These are phyloP conservation scores for Indri indri DNA, from an alignment of 2,113 vertebrate genomes.

Conservation along the genomic window DNA sequence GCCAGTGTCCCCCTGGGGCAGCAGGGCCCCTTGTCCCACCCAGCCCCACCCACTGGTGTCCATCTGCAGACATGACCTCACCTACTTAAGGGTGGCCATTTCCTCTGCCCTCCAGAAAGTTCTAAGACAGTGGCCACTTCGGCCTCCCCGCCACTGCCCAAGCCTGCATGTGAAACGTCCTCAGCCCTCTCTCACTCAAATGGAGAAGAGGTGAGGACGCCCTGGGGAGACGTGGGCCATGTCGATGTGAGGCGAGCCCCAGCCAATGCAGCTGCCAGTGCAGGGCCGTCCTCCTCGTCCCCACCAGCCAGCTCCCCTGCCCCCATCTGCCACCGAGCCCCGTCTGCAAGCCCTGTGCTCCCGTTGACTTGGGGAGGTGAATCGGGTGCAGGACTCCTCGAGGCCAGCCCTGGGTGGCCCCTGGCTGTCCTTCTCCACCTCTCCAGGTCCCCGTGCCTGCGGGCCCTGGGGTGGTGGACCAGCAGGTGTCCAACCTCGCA, in stretches of 20 bases:
- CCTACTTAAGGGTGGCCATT: neutral
- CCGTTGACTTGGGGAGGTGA: conserved; percentile 56
- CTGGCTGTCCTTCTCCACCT: conserved; percentile 23
- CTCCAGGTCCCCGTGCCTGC: conserved; percentile 54
- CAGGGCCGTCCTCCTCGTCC: no score
- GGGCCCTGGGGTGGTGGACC: conserved; percentile 76
- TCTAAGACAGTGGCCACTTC: neutral
- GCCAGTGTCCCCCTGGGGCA: fast-evolving
- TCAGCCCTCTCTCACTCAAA: fast-evolving
- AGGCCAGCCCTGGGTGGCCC: neutral
- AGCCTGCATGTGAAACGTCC: neutral
- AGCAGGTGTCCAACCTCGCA: conserved; percentile 71
- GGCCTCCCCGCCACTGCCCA: fast-evolving
- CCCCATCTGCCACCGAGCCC: fast-evolving
- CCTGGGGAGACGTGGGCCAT: neutral
- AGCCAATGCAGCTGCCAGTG: no score
- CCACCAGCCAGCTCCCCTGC: fast-evolving
- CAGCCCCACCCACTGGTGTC: neutral
- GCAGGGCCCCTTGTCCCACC: fast-evolving
- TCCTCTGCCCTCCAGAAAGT: neutral
- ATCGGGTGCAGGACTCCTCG: conserved; percentile 43
- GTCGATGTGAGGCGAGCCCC: fast-evolving
- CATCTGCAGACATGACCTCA: fast-evolving
- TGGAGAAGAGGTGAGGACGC: no score
- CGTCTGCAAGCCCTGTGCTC: neutral